phyloP scores from a whole-genome alignment of 1,140 invertebrate genomes.

The Holcopasites calliopsidis region DNA sequence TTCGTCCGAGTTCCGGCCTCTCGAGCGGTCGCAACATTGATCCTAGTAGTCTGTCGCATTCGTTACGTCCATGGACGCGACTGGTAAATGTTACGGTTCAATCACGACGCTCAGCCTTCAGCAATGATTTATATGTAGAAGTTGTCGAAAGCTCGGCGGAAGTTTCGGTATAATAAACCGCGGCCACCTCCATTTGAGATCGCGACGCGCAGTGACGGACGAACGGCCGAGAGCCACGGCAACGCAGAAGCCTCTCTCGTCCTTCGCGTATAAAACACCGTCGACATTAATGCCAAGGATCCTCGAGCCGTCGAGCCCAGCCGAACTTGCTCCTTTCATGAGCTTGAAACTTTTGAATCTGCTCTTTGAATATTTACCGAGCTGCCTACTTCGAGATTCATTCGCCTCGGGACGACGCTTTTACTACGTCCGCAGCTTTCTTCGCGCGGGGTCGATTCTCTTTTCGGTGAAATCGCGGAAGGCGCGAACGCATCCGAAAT shows the following conservation, averaged over 20 bases:
- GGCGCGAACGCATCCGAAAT: too few relatives aligned
- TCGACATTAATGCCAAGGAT: slow-evolving; percentile 46
- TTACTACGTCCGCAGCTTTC: too few relatives aligned
- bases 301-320: not conserved
- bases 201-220: slow-evolving; percentile 1
- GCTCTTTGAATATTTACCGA: slow-evolving; percentile 57
- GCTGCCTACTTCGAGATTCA: slow-evolving; percentile 33
- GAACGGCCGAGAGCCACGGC: too few relatives aligned
- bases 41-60: too few relatives aligned
- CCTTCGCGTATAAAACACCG: slow-evolving; percentile 24
- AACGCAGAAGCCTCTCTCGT: too few relatives aligned
- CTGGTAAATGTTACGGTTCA: not conserved
- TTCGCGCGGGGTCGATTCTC: slow-evolving; percentile 46
- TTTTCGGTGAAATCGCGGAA: too few relatives aligned
- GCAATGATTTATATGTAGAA: not conserved
- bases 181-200: not conserved
- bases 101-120: not conserved
- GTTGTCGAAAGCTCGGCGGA: not conserved
- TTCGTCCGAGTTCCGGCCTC: too few relatives aligned
- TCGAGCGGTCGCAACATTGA: too few relatives aligned
- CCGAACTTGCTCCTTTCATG: slow-evolving; percentile 30
- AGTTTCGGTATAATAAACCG: slow-evolving; percentile 40
- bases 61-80: too few relatives aligned
- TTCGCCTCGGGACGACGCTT: slow-evolving; percentile 9
- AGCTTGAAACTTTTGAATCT: slow-evolving; percentile 50